Evolutionary conservation across 2,113 vertebrate species (phyloP).

Genomic region (Petromus typicus): DNA sequence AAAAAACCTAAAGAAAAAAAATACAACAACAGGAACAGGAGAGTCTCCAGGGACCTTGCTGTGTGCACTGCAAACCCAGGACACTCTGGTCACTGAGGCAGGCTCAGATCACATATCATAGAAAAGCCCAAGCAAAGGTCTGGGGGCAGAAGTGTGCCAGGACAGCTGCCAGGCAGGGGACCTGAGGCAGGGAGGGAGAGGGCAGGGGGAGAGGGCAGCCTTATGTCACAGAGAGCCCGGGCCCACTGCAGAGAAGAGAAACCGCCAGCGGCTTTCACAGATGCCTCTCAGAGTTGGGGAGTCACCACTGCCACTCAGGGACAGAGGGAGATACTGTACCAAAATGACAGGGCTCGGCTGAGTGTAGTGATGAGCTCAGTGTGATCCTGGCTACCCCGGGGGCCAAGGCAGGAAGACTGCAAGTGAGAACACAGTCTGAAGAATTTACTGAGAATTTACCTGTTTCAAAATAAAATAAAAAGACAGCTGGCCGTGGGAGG

Average conservation of each 20-base stretch:
- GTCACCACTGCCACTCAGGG: not conserved
- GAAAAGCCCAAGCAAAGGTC: not conserved
- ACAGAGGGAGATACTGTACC: not conserved
- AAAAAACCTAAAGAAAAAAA: too few relatives aligned
- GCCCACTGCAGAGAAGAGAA: not conserved
- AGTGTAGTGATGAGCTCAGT: too few relatives aligned
- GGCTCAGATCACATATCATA: not conserved
- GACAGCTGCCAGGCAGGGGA: not conserved
- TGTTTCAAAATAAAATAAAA: not conserved
- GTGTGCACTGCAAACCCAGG: not conserved
- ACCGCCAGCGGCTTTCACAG: not conserved
- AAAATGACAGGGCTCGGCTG: not conserved
- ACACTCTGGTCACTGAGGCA: not conserved
- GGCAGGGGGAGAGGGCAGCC: fast-evolving
- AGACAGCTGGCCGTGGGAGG: too few relatives aligned
- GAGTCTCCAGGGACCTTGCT: slow-evolving; percentile 39
- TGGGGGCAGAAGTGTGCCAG: not conserved
- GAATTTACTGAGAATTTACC: not conserved
- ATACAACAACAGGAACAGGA: too few relatives aligned
- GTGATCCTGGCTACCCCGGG: not conserved
- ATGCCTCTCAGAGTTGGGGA: not conserved
- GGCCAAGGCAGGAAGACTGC: not conserved
- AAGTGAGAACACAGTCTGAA: not conserved
- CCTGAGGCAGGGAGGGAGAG: fast-evolving
- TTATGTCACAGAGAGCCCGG: not conserved